Evolutionary conservation across 2,797 vertebrate genomes (phyloP), one percentile per base, ranked within the genome.

Genomic region (Dipus sagitta): DNA sequence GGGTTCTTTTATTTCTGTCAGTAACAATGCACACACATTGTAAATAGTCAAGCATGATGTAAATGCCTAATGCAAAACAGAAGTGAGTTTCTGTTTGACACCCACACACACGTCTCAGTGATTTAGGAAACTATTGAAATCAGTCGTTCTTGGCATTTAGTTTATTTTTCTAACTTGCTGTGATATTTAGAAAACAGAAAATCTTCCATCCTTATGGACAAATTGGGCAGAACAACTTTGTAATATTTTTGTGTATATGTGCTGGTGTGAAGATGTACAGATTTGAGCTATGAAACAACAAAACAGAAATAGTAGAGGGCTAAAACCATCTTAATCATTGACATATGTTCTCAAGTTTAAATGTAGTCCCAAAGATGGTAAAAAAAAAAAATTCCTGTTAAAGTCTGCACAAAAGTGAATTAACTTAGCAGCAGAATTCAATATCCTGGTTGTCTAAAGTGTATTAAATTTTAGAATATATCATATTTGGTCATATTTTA

Each of bases 251-350:
- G 4, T 60, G 11, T 74, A 11, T 83, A 10, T 81, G 8, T 65
- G 15, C 85, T 34, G 65, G 30, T 83, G 38, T 77, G 13, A 52
- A 7, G 28, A 91, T 34, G 4, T 15, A 83, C 30, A 76, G 71
- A 90, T 80, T 24, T 70, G 32, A 74, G 14, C 75, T 86, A 88
- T 17, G 75, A 70, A 92, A 38, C 20, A 64, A 24, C 13, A 74
- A 85, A n/a, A 23, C 24, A 79, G 13, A n/a, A 47, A 9, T 0
- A 75, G 18, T 14, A 62, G 13, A 84, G 12, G 90, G 3, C 26
- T 88, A 23, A 86, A 89, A 70, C 54, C 32, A 74, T 96, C 42
- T 94, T 94, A 95, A 96, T 91, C 85, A 94, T 68, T 88, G 85
- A 80, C 95, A 88, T 32, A 93, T 90, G 81, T 87, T 92, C 91